Conservation (phyloP, 2,797 vertebrate genomes). For the Myripristis murdjan region DNA sequence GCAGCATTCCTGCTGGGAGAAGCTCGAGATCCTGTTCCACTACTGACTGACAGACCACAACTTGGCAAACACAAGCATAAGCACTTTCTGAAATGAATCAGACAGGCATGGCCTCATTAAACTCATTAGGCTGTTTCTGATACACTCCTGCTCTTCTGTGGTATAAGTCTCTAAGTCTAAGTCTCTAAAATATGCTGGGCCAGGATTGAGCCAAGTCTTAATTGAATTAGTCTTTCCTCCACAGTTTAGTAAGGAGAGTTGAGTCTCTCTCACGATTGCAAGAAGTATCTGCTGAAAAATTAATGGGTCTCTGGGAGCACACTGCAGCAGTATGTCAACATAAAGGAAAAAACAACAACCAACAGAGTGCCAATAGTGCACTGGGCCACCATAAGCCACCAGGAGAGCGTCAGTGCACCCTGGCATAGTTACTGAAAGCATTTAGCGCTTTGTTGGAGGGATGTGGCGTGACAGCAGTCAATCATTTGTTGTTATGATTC, state of each 20-base stretch:
- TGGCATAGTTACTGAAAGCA: not conserved
- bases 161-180: too few relatives aligned
- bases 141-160: too few relatives aligned
- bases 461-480: not conserved
- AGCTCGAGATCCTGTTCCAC: constrained; percentile 25
- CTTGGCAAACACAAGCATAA: not conserved
- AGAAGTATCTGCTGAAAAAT: not conserved
- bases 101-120: constrained; percentile 36
- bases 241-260: not conserved
- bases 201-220: not conserved
- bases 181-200: too few relatives aligned
- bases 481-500: not conserved
- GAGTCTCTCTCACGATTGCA: not conserved
- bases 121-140: not conserved
- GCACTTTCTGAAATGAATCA: constrained; percentile 28
- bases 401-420: not conserved
- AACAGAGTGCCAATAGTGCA: not conserved
- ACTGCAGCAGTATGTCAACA: not conserved
- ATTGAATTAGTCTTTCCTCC: not conserved
- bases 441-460: not conserved
- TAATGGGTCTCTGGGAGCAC: too few relatives aligned
- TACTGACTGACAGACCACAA: constrained; percentile 13
- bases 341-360: not conserved
- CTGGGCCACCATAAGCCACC: not conserved
- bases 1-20: constrained; percentile 29